Evolutionary conservation across 2,113 vertebrate genomes (phyloP).

Genomic region (Oriolus oriolus): DNA sequence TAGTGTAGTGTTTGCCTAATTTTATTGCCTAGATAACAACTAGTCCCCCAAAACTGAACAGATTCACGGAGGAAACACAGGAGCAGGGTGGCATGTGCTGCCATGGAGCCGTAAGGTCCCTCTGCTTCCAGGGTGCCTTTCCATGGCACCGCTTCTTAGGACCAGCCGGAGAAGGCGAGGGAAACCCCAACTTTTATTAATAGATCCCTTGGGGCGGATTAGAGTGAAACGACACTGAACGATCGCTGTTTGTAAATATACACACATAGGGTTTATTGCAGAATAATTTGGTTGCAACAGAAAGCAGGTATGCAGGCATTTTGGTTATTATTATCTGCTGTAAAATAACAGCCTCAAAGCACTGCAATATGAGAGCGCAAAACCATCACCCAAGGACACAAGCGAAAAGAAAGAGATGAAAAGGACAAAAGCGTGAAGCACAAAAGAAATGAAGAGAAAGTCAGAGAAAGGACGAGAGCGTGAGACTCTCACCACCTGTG

Average conservation of each 20-base stretch:
- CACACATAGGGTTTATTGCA: fast-evolving
- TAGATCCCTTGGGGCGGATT: not conserved
- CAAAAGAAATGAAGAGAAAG: not conserved
- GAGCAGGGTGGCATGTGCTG: not conserved
- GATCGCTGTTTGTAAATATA: not conserved
- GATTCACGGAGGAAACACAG: fast-evolving
- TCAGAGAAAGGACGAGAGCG: not conserved
- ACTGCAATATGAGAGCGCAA: not conserved
- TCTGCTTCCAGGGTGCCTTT: fast-evolving
- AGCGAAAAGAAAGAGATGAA: not conserved
- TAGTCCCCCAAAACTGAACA: fast-evolving
- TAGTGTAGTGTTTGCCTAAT: not conserved
- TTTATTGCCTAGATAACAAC: not conserved
- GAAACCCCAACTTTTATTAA: not conserved
- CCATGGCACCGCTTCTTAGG: not conserved
- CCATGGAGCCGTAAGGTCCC: not conserved
- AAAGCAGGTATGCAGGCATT: not conserved
- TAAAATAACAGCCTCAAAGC: not conserved
- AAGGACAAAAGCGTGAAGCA: fast-evolving
- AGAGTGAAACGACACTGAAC: fast-evolving
- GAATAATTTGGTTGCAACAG: not conserved
- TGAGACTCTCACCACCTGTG: not conserved
- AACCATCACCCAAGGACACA: not conserved
- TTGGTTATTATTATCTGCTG: not conserved
- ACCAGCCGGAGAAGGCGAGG: not conserved